Base-by-base conservation (phyloP, 2,888 invertebrate species). In the Caenorhabditis sp. region DNA sequence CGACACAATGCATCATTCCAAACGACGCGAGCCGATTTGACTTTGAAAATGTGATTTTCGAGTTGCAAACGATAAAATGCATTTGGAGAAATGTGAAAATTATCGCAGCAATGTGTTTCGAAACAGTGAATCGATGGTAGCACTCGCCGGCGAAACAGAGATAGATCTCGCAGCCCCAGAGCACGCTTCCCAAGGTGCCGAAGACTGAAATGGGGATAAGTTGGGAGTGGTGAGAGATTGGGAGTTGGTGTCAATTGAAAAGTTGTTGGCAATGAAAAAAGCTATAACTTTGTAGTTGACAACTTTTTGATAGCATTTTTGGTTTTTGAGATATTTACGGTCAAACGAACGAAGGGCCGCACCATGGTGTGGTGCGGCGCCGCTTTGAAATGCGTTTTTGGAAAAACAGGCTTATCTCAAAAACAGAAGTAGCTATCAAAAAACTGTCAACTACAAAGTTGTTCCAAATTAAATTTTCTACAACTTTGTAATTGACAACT, bases 21-120 rank as follows among this genome's bases (percentile, higher is more conserved):
- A 90, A 85, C 51, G 89, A 90, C 18, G 87, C 88, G 13, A 89
- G 50, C 13, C 81, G 74, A 55, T 85, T 84, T 2, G 85, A 85
- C 2, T 86, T 82, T 3, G 69, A 65, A 47, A 90, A 87, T 8
- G 85, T 79, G 22, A 90, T 84, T 86, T 89, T 91, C 9, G 91
- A 90, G 74, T 91, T 91, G 64, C 89, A 88, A 71, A 91, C 91
- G 50, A 91, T 87, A 80, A 91, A 91, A 64, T 91, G 91, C 89
- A 91, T 90, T 78, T 91, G 91, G 20, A 91, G 69, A 82, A 91
- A 91, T 18, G 89, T 89, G 83, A 91, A 91, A 13, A 88, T 50
- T 3, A 85, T 85, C 1, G 88, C 88, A n/a, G 88, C 70, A 15
- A 85, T 77, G 86, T 89, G 92, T 68, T 92, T 86, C 26, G 85